Conservation (phyloP, 1,140 invertebrate species). For the Calephelis virginiensis region DNA sequence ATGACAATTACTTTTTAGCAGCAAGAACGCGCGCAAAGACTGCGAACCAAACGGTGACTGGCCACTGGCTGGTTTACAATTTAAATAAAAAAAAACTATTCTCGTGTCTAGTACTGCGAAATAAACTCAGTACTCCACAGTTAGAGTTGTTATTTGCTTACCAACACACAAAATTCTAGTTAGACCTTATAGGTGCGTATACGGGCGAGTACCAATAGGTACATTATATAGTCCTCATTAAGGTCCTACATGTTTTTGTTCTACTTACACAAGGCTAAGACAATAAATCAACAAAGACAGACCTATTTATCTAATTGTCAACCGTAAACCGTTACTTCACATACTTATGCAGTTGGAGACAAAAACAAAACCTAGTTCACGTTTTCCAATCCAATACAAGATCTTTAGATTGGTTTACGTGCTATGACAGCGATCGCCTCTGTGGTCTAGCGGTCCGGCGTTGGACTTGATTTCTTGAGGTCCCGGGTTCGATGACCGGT, state of each 20-base stretch:
- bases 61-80: slow-evolving; percentile 12
- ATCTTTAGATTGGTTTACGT: too few relatives aligned
- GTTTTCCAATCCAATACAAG: too few relatives aligned
- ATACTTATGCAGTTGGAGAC: too few relatives aligned
- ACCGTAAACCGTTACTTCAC: background rate
- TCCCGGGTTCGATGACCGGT: too few relatives aligned
- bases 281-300: slow-evolving; percentile 8
- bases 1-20: slow-evolving; percentile 5
- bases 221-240: slow-evolving; percentile 2
- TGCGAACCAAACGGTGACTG: slow-evolving; percentile 8
- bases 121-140: background rate
- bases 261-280: slow-evolving; percentile 10
- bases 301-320: slow-evolving; percentile 5
- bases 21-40: slow-evolving; percentile 8
- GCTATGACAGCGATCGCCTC: too few relatives aligned
- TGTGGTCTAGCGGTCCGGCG: too few relatives aligned
- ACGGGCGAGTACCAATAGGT: too few relatives aligned
- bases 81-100: slow-evolving; percentile 11
- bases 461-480: too few relatives aligned
- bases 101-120: background rate
- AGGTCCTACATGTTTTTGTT: slow-evolving; percentile 11
- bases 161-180: background rate
- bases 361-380: too few relatives aligned
- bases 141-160: background rate
- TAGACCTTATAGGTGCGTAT: too few relatives aligned